Evolutionary conservation across 2,113 vertebrate species (phyloP).

Genomic region (Triplophysa tibetana): DNA sequence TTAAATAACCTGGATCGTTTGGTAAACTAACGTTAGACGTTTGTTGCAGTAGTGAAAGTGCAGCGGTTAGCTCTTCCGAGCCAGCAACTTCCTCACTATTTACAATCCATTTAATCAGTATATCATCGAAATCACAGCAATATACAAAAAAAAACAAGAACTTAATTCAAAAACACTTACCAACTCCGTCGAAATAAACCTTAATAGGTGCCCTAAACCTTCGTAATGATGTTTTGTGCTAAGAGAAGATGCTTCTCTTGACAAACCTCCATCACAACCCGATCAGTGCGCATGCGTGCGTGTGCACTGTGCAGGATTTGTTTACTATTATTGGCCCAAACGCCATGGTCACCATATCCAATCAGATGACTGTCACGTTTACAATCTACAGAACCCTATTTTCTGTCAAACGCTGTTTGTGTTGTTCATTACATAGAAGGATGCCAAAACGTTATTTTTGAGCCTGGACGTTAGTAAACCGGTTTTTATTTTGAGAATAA

Average conservation of each 20-base stretch:
- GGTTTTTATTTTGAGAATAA: too few species aligned
- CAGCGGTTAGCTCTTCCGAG: conserved; percentile 1
- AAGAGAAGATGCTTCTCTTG: conserved; percentile 4
- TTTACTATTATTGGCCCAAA: conserved; percentile 38
- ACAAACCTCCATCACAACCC: conserved; percentile 33
- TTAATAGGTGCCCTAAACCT: not conserved
- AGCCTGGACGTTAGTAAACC: too few species aligned
- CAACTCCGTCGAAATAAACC: not conserved
- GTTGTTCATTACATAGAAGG: not conserved
- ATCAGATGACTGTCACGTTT: conserved; percentile 43
- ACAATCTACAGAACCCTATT: not conserved
- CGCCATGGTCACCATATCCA: conserved; percentile 30
- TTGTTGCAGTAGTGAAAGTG: not conserved
- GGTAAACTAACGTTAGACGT: not conserved
- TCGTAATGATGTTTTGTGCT: conserved; percentile 1
- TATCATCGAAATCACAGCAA: not conserved
- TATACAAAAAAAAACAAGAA: too few species aligned
- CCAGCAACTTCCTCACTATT: not conserved
- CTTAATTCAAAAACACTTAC: not conserved
- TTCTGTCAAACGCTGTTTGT: not conserved
- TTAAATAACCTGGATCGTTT: not conserved
- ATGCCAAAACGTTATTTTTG: not conserved
- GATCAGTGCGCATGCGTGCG: conserved; percentile 47
- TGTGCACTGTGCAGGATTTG: conserved; percentile 1
- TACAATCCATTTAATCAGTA: not conserved